These are phyloP conservation scores for Belonocnema kinseyi DNA, from an alignment of 1,140 invertebrate species.

Conservation along the genomic window DNA sequence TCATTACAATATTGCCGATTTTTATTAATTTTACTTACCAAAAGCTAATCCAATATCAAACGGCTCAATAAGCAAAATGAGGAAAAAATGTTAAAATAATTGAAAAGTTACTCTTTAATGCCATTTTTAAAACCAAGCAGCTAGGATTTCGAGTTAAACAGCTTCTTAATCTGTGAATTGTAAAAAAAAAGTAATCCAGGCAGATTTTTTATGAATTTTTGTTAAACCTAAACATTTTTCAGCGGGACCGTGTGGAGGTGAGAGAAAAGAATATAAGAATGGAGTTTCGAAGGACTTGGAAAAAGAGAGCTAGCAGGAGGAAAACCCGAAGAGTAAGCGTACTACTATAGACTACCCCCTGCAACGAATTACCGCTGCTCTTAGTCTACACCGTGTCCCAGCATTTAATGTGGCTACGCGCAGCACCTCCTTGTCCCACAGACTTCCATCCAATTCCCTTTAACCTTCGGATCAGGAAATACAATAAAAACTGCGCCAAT, in stretches of 20 bases:
- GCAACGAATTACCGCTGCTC: slow-evolving; percentile 72
- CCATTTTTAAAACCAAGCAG: too few species aligned
- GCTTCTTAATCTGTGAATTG: too few species aligned
- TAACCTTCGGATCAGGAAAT: slow-evolving; percentile 67
- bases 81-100: too few species aligned
- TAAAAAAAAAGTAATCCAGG: too few species aligned
- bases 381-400: slow-evolving; percentile 66
- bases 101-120: too few species aligned
- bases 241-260: neutral
- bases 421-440: slow-evolving; percentile 56
- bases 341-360: slow-evolving; percentile 60
- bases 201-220: too few species aligned
- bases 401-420: slow-evolving; percentile 66
- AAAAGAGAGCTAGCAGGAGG: slow-evolving; percentile 35
- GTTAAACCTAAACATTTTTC: too few species aligned
- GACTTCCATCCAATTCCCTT: slow-evolving; percentile 69
- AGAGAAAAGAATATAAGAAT: neutral
- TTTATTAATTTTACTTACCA: too few species aligned
- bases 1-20: too few species aligned
- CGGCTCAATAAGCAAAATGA: too few species aligned
- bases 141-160: too few species aligned
- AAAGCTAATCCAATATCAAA: too few species aligned
- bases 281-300: slow-evolving; percentile 39
- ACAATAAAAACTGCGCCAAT: slow-evolving; percentile 55
- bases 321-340: slow-evolving; percentile 41